Evolutionary conservation across 2,888 invertebrate genomes (phyloP).

Genomic region (Pyrocoelia pectoralis): DNA sequence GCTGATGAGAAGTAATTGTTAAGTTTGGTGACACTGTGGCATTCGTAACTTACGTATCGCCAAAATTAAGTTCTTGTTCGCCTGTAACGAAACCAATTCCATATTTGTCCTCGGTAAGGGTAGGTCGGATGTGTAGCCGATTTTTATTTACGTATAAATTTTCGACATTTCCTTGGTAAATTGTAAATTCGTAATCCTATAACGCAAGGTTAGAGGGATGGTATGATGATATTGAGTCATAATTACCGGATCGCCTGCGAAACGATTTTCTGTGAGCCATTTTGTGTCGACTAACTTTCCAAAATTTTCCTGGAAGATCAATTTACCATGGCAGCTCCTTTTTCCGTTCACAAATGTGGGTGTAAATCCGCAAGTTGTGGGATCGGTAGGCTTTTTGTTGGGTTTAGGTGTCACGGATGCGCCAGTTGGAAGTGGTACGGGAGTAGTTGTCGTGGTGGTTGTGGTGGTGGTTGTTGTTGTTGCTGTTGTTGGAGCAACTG

Average conservation of each 20-base stretch:
- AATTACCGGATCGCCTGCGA: conserved; percentile 14
- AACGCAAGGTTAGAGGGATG: too few relatives aligned
- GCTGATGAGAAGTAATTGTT: conserved; percentile 48
- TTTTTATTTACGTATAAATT: conserved; percentile 65
- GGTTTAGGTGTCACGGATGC: not conserved
- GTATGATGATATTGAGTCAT: too few relatives aligned
- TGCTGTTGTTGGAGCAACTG: not conserved
- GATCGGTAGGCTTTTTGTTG: not conserved
- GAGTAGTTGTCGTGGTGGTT: conserved; percentile 44
- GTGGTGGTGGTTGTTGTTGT: not conserved
- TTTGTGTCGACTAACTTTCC: conserved; percentile 44
- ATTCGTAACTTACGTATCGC: conserved; percentile 47
- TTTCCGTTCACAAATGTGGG: conserved; percentile 56
- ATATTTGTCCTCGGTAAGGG: conserved; percentile 63
- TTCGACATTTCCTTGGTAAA: conserved; percentile 67
- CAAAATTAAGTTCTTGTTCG: conserved; percentile 51
- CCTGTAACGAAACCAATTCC: conserved; percentile 62
- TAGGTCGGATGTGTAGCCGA: conserved; percentile 68
- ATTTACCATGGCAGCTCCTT: conserved; percentile 61
- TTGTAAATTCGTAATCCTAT: conserved; percentile 76
- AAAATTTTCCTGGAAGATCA: conserved; percentile 69
- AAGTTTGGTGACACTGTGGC: not conserved
- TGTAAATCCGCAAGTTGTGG: conserved; percentile 6
- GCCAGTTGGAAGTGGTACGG: not conserved
- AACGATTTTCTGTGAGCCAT: conserved; percentile 12